Evolutionary conservation across 2,797 vertebrate genomes (phyloP), one percentile per base, ranked within the genome.

Genomic region (Pangasius mekongensis): DNA sequence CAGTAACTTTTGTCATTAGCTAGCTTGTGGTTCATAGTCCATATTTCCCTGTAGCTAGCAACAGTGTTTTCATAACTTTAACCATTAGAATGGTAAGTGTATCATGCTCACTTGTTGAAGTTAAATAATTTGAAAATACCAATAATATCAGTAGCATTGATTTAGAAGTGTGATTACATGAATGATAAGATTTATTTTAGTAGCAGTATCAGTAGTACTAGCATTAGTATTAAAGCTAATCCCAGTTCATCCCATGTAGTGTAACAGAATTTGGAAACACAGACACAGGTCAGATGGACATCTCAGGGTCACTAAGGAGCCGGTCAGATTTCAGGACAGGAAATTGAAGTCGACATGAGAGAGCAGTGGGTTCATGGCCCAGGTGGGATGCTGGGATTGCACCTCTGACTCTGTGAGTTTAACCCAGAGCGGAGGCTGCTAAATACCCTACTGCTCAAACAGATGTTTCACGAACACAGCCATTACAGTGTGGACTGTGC

Each of bases 341-440:
- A 93, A 93, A 94, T 94, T 88, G 82, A 86, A 92, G n/a, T 83
- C 85, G 93, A 94, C 93, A 91, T 89, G 43, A 84, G 87, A n/a
- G 62, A 87, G 87, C 81, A 77, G 88, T 87, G 89, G 74, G 90
- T 92, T 78, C 76, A 78, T 6, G 16, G 49, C 49, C 73, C 87
- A 88, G 83, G 71, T 67, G 71, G 81, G 86, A 86, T 77, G 69
- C 47, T 80, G 78, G 49, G 89, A 88, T 87, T 89, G 64, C 64
- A 88, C 76, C 30, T n/a, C 86, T 18, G 39, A 43, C 56, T 60
- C 36, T 24, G 56, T 82, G 82, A 62, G 89, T 76, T 87, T 90
- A 90, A 87, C 85, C 82, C 66, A 71, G 73, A 60, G 43, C 83
- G 67, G 33, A 18, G 20, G 20, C 58, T 84, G 47, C 52, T 83